These are phyloP conservation scores for Amphipyra berbera DNA, from an alignment of 2,888 invertebrate genomes.

Conservation along the genomic window DNA sequence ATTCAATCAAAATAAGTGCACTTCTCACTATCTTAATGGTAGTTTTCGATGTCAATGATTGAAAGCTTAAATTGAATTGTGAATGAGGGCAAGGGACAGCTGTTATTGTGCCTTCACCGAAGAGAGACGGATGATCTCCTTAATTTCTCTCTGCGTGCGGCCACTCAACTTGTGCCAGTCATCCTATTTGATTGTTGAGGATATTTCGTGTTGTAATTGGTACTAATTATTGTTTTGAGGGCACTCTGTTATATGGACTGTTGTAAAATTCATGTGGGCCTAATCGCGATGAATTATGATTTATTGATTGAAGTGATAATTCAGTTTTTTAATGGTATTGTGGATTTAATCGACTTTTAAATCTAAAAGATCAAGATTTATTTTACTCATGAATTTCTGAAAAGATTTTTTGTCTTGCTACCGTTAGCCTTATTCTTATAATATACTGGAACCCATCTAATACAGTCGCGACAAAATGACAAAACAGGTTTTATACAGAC, in stretches of 20 bases:
- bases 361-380: conserved; percentile 1
- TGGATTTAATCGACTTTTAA: conserved; percentile 28
- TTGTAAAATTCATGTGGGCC: conserved; percentile 63
- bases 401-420: neutral
- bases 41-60: conserved; percentile 70
- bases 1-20: conserved; percentile 61
- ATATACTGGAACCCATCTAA: conserved; percentile 28
- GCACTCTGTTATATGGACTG: conserved; percentile 70
- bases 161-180: conserved; percentile 85
- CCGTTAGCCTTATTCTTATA: conserved; percentile 7
- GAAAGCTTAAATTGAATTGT: conserved; percentile 61
- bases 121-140: conserved; percentile 71
- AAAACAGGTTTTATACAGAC: conserved; percentile 43
- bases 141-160: conserved; percentile 85
- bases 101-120: conserved; percentile 56
- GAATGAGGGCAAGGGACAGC: conserved; percentile 63
- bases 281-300: conserved; percentile 40
- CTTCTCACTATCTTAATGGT: conserved; percentile 64
- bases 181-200: conserved; percentile 87
- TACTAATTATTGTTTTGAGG: conserved; percentile 87
- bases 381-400: no score
- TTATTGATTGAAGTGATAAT: conserved; percentile 31
- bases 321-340: conserved; percentile 5
- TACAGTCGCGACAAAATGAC: conserved; percentile 39
- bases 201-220: conserved; percentile 85